A percentile compares a stretch with the other conserved stretches of the same genome.
phyloP scores from a whole-genome alignment of 2,113 vertebrate species.

The Phrynocephalus versicolor region DNA sequence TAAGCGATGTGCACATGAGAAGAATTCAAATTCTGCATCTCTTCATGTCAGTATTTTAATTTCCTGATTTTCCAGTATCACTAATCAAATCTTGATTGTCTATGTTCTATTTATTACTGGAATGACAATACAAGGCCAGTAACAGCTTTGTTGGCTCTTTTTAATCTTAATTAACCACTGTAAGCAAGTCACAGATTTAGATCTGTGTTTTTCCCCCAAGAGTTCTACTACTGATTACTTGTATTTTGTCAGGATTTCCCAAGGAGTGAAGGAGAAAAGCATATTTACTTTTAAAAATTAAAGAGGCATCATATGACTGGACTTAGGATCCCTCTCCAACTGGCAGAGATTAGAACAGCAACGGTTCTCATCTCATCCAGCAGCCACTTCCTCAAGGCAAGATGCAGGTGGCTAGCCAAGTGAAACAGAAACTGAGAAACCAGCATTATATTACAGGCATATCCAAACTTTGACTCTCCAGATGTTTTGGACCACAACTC shows the following conservation, averaged over 20 bases:
- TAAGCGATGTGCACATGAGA: not conserved
- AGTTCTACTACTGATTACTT: not conserved
- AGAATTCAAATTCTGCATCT: not conserved
- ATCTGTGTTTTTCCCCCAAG: not conserved
- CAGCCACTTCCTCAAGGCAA: not conserved
- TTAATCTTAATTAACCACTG: not conserved
- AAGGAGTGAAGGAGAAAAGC: not conserved
- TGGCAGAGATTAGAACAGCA: too few relatives aligned
- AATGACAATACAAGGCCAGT: not conserved
- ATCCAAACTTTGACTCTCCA: too few relatives aligned
- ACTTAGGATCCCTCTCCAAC: not conserved
- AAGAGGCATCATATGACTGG: not conserved
- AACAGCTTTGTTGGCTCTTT: not conserved
- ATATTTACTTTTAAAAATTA: not conserved
- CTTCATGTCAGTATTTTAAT: not conserved
- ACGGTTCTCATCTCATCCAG: too few relatives aligned
- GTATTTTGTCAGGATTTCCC: not conserved
- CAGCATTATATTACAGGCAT: too few relatives aligned
- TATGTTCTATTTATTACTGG: not conserved
- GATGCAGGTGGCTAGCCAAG: not conserved
- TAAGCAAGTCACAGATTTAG: too few relatives aligned
- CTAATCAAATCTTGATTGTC: not conserved
- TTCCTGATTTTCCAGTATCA: not conserved
- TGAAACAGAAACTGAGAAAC: not conserved
- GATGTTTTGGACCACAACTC: too few relatives aligned